These are phyloP conservation scores for Sepioteuthis lessoniana DNA, from an alignment of 2,888 invertebrate species.

Conservation along the genomic window DNA sequence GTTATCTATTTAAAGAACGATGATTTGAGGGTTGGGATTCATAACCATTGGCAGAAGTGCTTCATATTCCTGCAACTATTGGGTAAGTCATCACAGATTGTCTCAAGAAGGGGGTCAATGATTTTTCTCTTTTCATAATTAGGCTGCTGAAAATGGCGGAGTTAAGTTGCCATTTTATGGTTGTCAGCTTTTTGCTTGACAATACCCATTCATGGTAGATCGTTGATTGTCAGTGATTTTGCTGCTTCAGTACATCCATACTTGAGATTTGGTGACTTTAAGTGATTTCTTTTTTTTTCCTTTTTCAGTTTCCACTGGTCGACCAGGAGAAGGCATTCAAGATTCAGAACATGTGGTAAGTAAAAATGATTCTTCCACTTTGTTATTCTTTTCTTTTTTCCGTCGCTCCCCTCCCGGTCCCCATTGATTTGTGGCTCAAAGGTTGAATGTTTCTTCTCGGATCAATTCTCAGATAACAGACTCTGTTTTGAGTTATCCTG, in stretches of 20 bases:
- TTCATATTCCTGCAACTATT: not conserved
- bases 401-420: not conserved
- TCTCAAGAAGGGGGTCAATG: too few relatives aligned
- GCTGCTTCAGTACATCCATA: not conserved
- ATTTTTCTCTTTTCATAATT: not conserved
- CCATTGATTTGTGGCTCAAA: not conserved
- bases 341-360: conserved; percentile 62
- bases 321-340: conserved; percentile 56
- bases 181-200: not conserved
- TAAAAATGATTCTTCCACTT: not conserved
- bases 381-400: too few relatives aligned
- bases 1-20: too few relatives aligned
- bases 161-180: conserved; percentile 17
- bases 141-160: not conserved
- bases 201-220: not conserved
- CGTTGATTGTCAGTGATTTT: not conserved
- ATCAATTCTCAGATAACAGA: not conserved
- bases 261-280: not conserved
- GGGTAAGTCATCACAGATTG: too few relatives aligned
- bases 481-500: not conserved
- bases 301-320: conserved; percentile 58
- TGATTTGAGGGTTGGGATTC: not conserved
- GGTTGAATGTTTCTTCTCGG: not conserved
- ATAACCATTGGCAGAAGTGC: too few relatives aligned
- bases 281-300: conserved; percentile 46